Conservation (phyloP, 2,888 invertebrate species). For the Crioceris asparagi region DNA sequence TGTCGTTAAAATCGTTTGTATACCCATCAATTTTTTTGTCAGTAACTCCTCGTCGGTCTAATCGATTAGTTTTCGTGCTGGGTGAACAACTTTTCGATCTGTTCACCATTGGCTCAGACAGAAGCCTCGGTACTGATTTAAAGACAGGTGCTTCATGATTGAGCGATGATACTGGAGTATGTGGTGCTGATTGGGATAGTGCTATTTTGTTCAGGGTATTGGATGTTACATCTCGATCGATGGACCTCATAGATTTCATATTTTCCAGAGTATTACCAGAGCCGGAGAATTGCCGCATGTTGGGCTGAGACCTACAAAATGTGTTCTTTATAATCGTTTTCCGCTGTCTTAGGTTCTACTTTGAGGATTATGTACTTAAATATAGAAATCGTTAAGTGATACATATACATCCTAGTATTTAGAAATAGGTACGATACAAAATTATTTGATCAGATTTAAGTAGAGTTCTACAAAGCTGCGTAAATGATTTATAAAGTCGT, state of each 20-base stretch:
- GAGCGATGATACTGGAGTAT: conserved; percentile 36
- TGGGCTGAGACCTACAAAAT: conserved; percentile 37
- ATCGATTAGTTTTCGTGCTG: conserved; percentile 23
- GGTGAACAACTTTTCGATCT: conserved; percentile 24
- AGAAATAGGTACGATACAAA: too few relatives aligned
- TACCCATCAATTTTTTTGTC: conserved; percentile 17
- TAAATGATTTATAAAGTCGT: too few relatives aligned
- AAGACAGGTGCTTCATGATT: conserved; percentile 29
- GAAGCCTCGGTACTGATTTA: conserved; percentile 31
- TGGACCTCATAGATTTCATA: conserved; percentile 32
- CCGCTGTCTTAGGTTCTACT: too few relatives aligned
- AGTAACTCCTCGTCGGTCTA: conserved; percentile 15
- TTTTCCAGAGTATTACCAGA: conserved; percentile 33
- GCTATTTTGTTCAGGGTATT: conserved; percentile 28
- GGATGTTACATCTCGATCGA: conserved; percentile 31
- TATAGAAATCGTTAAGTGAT: too few relatives aligned
- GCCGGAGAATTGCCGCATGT: conserved; percentile 35
- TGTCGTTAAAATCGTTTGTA: conserved; percentile 18
- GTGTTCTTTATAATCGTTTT: too few relatives aligned
- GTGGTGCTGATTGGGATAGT: conserved; percentile 37
- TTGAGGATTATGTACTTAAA: too few relatives aligned
- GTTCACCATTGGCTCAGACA: conserved; percentile 35
- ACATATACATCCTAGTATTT: too few relatives aligned
- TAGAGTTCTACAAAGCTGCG: too few relatives aligned
- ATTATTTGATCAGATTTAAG: too few relatives aligned